A percentile compares a stretch with the other conserved stretches of the same genome.
Evolutionary conservation across 2,888 invertebrate species (phyloP).

Genomic region (Pimpla rufipes): DNA sequence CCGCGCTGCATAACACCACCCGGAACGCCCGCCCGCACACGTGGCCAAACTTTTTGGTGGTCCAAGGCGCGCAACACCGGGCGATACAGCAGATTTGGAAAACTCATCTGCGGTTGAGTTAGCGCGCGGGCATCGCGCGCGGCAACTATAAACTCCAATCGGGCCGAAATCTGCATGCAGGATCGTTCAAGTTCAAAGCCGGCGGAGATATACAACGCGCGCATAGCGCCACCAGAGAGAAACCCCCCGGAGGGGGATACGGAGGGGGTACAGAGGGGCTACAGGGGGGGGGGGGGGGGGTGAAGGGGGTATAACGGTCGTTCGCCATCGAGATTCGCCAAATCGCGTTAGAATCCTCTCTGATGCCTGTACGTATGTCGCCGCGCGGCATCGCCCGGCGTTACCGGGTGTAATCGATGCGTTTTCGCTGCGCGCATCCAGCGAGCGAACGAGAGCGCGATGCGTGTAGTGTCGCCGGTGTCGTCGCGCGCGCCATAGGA

Average conservation of each 20-base stretch:
- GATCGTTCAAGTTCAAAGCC: conserved; percentile 38
- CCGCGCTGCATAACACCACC: no score
- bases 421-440: conserved; percentile 62
- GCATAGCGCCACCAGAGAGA: no score
- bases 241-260: no score
- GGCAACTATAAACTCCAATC: conserved; percentile 11
- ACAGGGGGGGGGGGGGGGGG: background rate
- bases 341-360: conserved; percentile 50
- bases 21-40: no score
- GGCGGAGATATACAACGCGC: conserved; percentile 20
- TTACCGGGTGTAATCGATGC: conserved; percentile 78
- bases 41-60: conserved; percentile 10
- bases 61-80: background rate
- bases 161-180: conserved; percentile 11
- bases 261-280: background rate
- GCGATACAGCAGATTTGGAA: background rate
- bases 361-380: background rate
- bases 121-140: background rate
- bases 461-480: conserved; percentile 38
- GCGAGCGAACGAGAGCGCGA: background rate
- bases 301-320: background rate
- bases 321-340: conserved; percentile 51
- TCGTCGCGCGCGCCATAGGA: background rate
- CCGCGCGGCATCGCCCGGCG: conserved; percentile 5
- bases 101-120: conserved; percentile 16